Percentiles rank a stretch among this genome's conserved stretches.
phyloP scores from a whole-genome alignment of 2,888 invertebrate genomes.

The Maniola hyperantus region DNA sequence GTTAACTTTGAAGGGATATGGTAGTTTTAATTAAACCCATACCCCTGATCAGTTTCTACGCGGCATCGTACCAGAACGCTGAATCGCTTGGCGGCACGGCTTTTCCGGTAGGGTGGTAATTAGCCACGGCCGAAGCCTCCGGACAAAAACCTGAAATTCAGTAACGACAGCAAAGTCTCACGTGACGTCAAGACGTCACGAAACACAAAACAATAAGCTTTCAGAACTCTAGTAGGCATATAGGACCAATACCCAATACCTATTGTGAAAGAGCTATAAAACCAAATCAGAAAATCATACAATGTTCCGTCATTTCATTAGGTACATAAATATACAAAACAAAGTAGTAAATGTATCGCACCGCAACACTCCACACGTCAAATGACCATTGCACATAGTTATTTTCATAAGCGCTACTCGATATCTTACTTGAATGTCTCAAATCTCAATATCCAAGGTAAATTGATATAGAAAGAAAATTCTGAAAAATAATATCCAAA shows the following conservation, averaged over 20 bases:
- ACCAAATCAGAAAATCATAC: not conserved
- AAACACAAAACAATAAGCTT: too few relatives aligned
- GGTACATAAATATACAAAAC: slow-evolving; percentile 5
- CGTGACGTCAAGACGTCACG: too few relatives aligned
- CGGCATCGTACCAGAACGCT: too few relatives aligned
- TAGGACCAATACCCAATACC: too few relatives aligned
- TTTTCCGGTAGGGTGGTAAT: too few relatives aligned
- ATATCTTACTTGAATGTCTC: slow-evolving; percentile 24
- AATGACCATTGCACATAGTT: slow-evolving; percentile 28
- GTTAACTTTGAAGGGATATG: too few relatives aligned
- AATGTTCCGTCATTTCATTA: not conserved
- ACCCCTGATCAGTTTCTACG: too few relatives aligned
- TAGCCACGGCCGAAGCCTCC: too few relatives aligned
- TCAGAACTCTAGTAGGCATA: not conserved
- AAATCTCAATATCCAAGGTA: slow-evolving; percentile 28
- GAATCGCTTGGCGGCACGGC: too few relatives aligned
- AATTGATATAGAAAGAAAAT: slow-evolving; percentile 15
- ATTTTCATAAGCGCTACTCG: slow-evolving; percentile 30
- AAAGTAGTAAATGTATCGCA: slow-evolving; percentile 20
- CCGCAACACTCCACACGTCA: slow-evolving; percentile 33
- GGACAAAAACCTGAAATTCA: too few relatives aligned
- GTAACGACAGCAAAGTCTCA: too few relatives aligned
- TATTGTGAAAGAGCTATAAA: not conserved
- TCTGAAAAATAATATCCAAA: not conserved
- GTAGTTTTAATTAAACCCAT: too few relatives aligned